A percentile compares a stretch with the other conserved stretches of the same genome.
These are phyloP conservation scores for Parotocinclus haroldoi DNA, from an alignment of 2,797 vertebrate genomes.

Conservation along the genomic window DNA sequence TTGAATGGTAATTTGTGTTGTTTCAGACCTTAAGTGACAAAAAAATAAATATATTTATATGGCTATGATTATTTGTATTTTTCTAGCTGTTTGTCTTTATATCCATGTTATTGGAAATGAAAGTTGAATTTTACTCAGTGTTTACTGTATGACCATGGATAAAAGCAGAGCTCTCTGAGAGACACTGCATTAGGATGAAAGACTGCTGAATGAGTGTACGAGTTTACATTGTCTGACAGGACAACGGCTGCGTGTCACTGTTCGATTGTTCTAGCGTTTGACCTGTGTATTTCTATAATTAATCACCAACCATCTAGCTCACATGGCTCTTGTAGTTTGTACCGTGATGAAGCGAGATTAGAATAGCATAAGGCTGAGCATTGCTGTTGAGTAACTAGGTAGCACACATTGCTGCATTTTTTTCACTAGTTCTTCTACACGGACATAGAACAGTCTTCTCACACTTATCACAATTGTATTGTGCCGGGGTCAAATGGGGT, in stretches of 20 bases:
- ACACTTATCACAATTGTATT: constrained; percentile 43
- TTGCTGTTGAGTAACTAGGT: constrained; percentile 78
- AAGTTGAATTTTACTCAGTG: constrained; percentile 68
- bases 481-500: constrained; percentile 49
- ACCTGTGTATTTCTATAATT: constrained; percentile 38
- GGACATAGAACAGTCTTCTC: constrained; percentile 49
- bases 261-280: constrained; percentile 22
- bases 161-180: constrained; percentile 49
- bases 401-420: constrained; percentile 80
- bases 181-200: constrained; percentile 5
- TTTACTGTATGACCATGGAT: constrained; percentile 63
- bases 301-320: constrained; percentile 39
- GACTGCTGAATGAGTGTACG: constrained; percentile 22
- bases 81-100: constrained; percentile 78
- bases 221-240: constrained; percentile 22
- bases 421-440: constrained; percentile 64
- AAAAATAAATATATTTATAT: constrained; percentile 85
- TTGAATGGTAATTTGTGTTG: constrained; percentile 77
- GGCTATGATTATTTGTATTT: constrained; percentile 83
- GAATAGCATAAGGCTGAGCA: constrained; percentile 64
- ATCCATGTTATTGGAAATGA: constrained; percentile 67
- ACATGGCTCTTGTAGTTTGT: constrained; percentile 65
- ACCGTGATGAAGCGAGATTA: constrained; percentile 62
- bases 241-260: constrained; percentile 21
- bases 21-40: constrained; percentile 75